Evolutionary conservation across 2,888 invertebrate species (phyloP).

Genomic region (Carpatolechia fugitivella): DNA sequence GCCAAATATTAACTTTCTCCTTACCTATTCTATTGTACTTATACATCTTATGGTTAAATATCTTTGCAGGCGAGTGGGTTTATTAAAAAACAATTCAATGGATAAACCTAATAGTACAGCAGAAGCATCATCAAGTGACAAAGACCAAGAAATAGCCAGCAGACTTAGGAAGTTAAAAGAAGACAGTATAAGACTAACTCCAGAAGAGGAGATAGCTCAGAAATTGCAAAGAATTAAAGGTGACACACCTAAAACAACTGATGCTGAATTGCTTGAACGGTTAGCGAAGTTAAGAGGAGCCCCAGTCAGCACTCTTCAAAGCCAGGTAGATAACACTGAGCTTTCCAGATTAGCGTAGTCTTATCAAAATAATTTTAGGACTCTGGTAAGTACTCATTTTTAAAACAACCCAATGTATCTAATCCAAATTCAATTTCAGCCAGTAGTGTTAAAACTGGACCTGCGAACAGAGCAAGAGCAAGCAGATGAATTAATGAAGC

Average conservation of each 20-base stretch:
- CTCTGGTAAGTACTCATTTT: no score
- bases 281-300: conserved; percentile 84
- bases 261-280: conserved; percentile 82
- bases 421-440: no score
- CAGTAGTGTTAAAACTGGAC: conserved; percentile 70
- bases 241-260: conserved; percentile 68
- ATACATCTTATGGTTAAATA: no score
- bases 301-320: conserved; percentile 40
- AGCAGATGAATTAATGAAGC: conserved; percentile 83
- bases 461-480: conserved; percentile 84
- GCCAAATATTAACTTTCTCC: no score
- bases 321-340: no score
- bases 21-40: no score
- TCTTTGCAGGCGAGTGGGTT: conserved; percentile 2
- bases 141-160: conserved; percentile 75
- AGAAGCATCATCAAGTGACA: background rate
- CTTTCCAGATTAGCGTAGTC: no score
- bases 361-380: no score
- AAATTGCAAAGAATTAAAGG: conserved; percentile 58
- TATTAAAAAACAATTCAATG: background rate
- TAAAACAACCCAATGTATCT: no score
- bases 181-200: conserved; percentile 39
- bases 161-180: conserved; percentile 84
- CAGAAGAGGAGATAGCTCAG: conserved; percentile 47
- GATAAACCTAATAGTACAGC: background rate